Base-by-base conservation (phyloP, 1,140 invertebrate species). In the Drosophila insularis region DNA sequence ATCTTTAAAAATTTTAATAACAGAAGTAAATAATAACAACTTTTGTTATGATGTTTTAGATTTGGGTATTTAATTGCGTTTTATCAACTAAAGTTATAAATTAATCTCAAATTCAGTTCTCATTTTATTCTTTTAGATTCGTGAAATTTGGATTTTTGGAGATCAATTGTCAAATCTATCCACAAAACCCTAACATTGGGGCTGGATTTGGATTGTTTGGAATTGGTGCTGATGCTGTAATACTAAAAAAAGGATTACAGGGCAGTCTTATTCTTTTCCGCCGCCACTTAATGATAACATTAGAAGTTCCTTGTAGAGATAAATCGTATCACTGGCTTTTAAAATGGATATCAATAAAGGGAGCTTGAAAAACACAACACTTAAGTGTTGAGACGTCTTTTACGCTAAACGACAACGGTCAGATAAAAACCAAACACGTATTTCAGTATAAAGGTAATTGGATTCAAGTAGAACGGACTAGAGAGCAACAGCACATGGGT, bases 151-250 rank as follows among this genome's bases (percentile, higher is more conserved):
- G 97, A 93, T 95, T 21, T 89, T 97, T 35, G 85, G 92, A 2
- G 97, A 98, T 60, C 95, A 97, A 73, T 78, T 98, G n/a, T 92
- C 95, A 8, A 94, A 95, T 13, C 93, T 99, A 31, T 94, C 96
- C 3, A 95, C 97, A 76, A 99, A n/a, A 99, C 93, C 98, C 98
- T 1, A 99, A 99, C 93, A 99, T 99, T 92, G 98, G 98, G 13
- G 99, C 98, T 39, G 99, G 99, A 50, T 99, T 99, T 91, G 99
- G 99, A 8, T 93, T 99, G 19, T 98, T 99, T 92, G 97, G 98
- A 21, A 92, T 99, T 11, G 99, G 98, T 14, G 96, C 98, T 17
- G 96, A 95, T 40, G 96, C 98, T 39, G 97, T 98, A 11, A 85
- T 98, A 54, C 90, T 97, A 55, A 93, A 97, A 67, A 98, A 97